Evolutionary conservation across 2,797 vertebrate genomes (phyloP), one percentile per base, ranked within the genome.

Genomic region (Leptodactylus fallax): DNA sequence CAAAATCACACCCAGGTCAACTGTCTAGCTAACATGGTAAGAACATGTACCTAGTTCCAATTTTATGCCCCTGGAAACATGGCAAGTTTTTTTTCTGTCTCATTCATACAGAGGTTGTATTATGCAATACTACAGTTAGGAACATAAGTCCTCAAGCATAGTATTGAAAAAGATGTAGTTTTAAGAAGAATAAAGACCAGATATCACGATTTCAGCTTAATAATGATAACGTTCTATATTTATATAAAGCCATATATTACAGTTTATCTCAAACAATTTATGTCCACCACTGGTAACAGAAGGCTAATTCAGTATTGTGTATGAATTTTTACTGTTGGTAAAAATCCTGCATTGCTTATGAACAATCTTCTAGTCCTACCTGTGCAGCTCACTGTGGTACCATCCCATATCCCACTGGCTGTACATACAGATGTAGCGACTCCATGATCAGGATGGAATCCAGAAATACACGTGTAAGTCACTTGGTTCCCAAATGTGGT

Each of bases 391-490:
- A 79, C 16, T 8, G 55, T 60, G 8, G 77, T 23, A 19, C 77
- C 77, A 58, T 79, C 55, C 77, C 77, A 60, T 27, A 5, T 79
- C 3, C 77, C 77, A 7, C 36, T 79, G 25, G 23, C 55, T 58
- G 53, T 79, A 51, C 77, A 79, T 25, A 79, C 8, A 36, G 53
- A 58, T n/a, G 23, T 60, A 36, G 7, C 36, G 23, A 60, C 56
- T 27, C 77, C 77, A 27, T 58, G 77, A 79, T 79, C 77, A 27
- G 77, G 53, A 27, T 16, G 14, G 25, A 79, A 79, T 60, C 77
- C 77, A 58, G 25, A 60, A 19, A 0, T 11, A 79, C 77, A 79
- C 4, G 14, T 58, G 8, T 79, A 79, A 36, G 77, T 79, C 3
- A 60, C 77, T 58, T 79, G 55, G 56, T 21, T 79, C 23, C 77